Base-by-base conservation (phyloP, 1,140 invertebrate species). In the Zaprionus camerounensis region DNA sequence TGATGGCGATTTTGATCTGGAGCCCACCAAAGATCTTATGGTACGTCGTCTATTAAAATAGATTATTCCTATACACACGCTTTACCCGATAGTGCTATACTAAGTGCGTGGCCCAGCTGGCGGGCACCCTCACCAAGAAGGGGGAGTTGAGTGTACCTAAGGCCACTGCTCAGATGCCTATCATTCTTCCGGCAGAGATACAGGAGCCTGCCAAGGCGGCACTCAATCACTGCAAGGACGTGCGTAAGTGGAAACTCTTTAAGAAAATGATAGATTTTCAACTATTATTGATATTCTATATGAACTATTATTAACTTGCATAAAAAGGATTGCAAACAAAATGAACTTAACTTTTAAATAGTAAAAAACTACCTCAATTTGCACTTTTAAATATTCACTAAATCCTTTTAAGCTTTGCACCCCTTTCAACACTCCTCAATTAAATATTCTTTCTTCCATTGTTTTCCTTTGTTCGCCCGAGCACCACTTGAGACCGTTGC, bases 61-160 rank as follows among this genome's bases (percentile, higher is more conserved):
- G 12, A 53, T 53, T 53, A 20, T 17, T 9, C 1, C n/a, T 46
- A 46, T 46, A 11, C 3, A 46, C 3, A 24, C 46, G 2, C 2
- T 34, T 34, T 24, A 24, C 46, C 13, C 17, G 2, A 1, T 15
- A 92, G 91, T 92, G 91, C 76, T 92, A 92, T 44, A 82, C 81
- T 15, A 92, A 84, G 59, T 92, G 91, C 26, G 55, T 92, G n/a
- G 91, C 91, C 7, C 80, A 91, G 17, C 57, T 92, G 71, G 90
- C 91, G 2, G 91, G 91, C 15, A 91, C 82, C 7, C 69, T 92
- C 9, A 92, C 81, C 34, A 92, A 92, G 56, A 92, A 91, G 26
- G 91, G 91, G 6, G 91, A 92, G 24, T 82, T 92, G 20, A 92
- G 86, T 57, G 69, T 84, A 9, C 12, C 75, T 38, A 92, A 92